A percentile compares a stretch with the other conserved stretches of the same genome.
Evolutionary conservation across 2,888 invertebrate genomes (phyloP).

Genomic region (Sminthurinus aureus): DNA sequence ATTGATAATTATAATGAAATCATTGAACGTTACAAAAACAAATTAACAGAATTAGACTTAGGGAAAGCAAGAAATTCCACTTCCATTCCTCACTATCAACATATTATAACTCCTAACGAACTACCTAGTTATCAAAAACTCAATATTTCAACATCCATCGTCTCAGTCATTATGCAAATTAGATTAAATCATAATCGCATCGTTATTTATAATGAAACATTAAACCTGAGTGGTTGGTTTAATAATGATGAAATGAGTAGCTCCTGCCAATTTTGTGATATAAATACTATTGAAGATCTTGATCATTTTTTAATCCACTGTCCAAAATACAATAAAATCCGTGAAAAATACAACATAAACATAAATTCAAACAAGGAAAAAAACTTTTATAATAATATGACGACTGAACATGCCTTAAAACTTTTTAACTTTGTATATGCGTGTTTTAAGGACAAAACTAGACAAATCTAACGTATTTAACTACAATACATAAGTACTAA

Average conservation of each 20-base stretch:
- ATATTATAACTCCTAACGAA: background rate
- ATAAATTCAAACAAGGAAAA: too few species aligned
- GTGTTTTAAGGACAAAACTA: too few species aligned
- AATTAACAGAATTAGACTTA: background rate
- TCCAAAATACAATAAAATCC: too few species aligned
- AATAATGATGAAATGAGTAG: background rate
- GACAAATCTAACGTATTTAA: too few species aligned
- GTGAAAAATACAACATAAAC: too few species aligned
- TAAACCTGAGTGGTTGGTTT: background rate
- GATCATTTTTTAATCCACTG: too few species aligned
- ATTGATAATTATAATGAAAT: background rate
- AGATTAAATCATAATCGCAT: background rate
- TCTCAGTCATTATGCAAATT: background rate
- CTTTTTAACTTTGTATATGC: too few species aligned
- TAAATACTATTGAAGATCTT: too few species aligned
- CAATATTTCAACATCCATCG: background rate
- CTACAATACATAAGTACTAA: too few species aligned
- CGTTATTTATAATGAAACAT: background rate
- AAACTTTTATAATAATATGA: too few species aligned
- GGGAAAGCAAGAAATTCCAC: background rate
- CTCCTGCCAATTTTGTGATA: too few species aligned
- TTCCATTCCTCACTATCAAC: background rate
- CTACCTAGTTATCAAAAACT: background rate
- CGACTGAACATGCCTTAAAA: too few species aligned
- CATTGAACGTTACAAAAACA: background rate